These are phyloP conservation scores for Drosophila mayaguana DNA, from an alignment of 2,888 invertebrate species.

Conservation along the genomic window DNA sequence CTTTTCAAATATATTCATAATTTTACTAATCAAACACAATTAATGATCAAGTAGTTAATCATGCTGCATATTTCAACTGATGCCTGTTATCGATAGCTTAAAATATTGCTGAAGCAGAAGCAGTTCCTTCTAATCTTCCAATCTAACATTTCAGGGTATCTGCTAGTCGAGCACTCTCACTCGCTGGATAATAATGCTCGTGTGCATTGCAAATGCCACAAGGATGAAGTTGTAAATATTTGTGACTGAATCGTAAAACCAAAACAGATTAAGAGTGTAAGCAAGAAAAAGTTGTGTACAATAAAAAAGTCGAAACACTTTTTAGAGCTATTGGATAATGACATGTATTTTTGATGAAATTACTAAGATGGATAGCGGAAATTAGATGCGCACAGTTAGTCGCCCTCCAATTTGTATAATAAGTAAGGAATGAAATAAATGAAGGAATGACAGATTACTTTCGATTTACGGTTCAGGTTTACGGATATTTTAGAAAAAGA, in stretches of 20 bases:
- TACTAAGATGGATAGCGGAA: neutral
- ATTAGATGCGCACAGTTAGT: neutral
- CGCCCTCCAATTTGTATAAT: neutral
- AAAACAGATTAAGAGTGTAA: conserved; percentile 18
- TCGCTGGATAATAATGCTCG: conserved; percentile 3
- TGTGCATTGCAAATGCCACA: conserved; percentile 16
- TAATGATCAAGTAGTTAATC: too few species aligned
- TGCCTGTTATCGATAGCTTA: too few species aligned
- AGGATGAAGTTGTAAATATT: conserved; percentile 65
- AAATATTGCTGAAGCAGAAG: too few species aligned
- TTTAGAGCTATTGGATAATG: neutral
- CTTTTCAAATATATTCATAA: too few species aligned
- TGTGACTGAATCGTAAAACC: conserved; percentile 29
- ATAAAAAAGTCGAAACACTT: neutral
- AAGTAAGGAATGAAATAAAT: neutral
- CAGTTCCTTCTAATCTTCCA: too few species aligned
- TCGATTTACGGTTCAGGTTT: neutral
- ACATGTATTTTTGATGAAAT: conserved; percentile 1
- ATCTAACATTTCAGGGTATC: neutral
- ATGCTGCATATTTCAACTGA: too few species aligned
- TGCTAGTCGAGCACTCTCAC: neutral
- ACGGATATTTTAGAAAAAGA: too few species aligned
- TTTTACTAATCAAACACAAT: too few species aligned
- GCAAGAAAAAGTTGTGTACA: conserved; percentile 3
- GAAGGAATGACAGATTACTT: neutral